Percentiles rank a stretch among this genome's conserved stretches.
Conservation (phyloP, 2,888 invertebrate genomes). For the Ectobius pallidus region DNA sequence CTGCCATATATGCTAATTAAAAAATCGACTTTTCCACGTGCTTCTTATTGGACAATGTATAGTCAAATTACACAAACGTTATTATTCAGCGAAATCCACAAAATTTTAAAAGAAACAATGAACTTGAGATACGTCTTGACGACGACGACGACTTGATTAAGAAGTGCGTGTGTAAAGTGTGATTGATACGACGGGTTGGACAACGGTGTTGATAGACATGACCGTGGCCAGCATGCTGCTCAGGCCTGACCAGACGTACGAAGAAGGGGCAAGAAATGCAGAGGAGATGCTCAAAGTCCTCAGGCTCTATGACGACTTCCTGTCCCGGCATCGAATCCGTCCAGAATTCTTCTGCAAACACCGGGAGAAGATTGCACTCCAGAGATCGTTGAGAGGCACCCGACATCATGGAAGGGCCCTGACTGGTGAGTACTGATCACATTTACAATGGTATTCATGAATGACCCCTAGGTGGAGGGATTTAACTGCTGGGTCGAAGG, state of each 20-base stretch:
- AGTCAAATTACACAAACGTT: too few species aligned
- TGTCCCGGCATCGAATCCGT: conserved; percentile 69
- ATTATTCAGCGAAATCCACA: too few species aligned
- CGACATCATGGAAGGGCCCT: conserved; percentile 2
- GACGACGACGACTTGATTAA: too few species aligned
- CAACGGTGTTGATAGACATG: conserved; percentile 21
- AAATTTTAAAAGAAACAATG: not conserved
- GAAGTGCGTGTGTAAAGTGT: not conserved
- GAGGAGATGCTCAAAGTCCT: conserved; percentile 57
- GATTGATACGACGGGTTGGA: not conserved
- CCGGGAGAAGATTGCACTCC: conserved; percentile 59
- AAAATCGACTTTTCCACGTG: too few species aligned
- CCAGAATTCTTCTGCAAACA: conserved; percentile 81
- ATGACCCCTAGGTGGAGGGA: too few species aligned
- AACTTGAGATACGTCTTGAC: not conserved
- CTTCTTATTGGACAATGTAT: too few species aligned
- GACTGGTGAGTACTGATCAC: not conserved
- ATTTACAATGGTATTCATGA: too few species aligned
- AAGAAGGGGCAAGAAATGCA: conserved; percentile 57
- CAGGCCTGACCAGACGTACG: conserved; percentile 82
- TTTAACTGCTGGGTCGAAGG: too few species aligned
- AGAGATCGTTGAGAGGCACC: conserved; percentile 57
- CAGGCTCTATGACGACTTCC: conserved; percentile 66
- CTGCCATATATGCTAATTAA: too few species aligned
- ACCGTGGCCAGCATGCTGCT: conserved; percentile 59